phyloP scores from a whole-genome alignment of 2,797 vertebrate genomes.

The Chrosomus eos region DNA sequence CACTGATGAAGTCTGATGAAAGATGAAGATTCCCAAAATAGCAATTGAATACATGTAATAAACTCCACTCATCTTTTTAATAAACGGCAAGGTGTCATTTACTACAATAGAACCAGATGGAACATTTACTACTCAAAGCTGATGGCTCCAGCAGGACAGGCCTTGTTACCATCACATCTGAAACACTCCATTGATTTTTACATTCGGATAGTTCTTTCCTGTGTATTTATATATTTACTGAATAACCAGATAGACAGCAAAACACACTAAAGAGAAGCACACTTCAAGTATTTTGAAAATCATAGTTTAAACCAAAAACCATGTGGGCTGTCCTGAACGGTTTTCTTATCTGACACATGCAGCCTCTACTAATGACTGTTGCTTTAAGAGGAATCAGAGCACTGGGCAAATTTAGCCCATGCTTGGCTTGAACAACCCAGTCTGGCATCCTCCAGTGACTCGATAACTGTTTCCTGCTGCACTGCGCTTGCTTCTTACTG shows the following conservation, averaged over 20 bases:
- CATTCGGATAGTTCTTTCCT: not conserved
- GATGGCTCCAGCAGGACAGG: constrained; percentile 1
- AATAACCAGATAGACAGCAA: not conserved
- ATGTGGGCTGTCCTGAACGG: not conserved
- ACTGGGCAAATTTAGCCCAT: constrained; percentile 34
- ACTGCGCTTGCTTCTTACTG: constrained; percentile 17
- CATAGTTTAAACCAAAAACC: not conserved
- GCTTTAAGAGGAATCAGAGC: constrained; percentile 39
- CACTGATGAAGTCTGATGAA: not conserved
- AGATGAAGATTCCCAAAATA: constrained; percentile 11
- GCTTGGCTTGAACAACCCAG: constrained; percentile 26
- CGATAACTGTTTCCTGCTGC: constrained; percentile 29
- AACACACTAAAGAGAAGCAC: not conserved
- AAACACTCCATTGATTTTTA: not conserved
- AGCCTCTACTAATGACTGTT: constrained; percentile 13
- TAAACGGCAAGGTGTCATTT: constrained; percentile 25
- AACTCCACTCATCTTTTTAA: constrained; percentile 21
- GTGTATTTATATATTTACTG: not conserved
- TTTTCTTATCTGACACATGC: not conserved
- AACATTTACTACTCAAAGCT: not conserved
- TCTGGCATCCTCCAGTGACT: constrained; percentile 26
- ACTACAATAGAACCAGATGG: constrained; percentile 13
- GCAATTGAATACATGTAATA: constrained; percentile 7
- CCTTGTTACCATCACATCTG: constrained; percentile 21
- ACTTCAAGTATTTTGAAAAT: not conserved